Evolutionary conservation across 2,113 vertebrate genomes (phyloP).

Genomic region (Halcyon senegalensis): DNA sequence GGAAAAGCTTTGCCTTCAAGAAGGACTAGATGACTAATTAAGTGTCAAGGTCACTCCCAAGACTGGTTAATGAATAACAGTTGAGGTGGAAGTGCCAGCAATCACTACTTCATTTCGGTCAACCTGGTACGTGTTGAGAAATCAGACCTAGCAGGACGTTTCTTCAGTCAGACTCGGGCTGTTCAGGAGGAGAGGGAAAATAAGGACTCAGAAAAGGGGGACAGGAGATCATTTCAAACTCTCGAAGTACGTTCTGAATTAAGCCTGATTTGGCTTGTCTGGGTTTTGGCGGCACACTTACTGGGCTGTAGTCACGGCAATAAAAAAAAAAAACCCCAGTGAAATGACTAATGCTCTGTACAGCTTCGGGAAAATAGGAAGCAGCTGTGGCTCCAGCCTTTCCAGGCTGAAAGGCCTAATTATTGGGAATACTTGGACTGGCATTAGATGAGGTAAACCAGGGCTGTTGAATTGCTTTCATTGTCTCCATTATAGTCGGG

Average conservation of each 20-base stretch:
- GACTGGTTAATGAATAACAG: slow-evolving; percentile 26
- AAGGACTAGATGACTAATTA: slow-evolving; percentile 13
- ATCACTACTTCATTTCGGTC: neutral
- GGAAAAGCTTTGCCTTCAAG: neutral
- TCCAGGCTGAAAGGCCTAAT: slow-evolving; percentile 63
- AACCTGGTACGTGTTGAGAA: neutral
- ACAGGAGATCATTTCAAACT: neutral
- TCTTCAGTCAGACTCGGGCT: neutral
- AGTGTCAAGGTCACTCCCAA: slow-evolving; percentile 46
- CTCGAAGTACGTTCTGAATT: neutral
- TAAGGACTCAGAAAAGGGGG: neutral
- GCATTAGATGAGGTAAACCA: slow-evolving; percentile 45
- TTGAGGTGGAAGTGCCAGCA: neutral
- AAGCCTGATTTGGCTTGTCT: slow-evolving; percentile 2
- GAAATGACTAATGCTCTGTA: slow-evolving; percentile 62
- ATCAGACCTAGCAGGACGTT: neutral
- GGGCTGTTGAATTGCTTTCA: slow-evolving; percentile 26
- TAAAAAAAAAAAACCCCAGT: neutral
- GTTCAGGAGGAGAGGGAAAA: neutral
- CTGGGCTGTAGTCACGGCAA: slow-evolving; percentile 5
- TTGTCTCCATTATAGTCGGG: slow-evolving; percentile 2
- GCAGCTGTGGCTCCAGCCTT: slow-evolving; percentile 62
- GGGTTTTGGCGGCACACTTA: neutral
- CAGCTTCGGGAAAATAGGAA: slow-evolving; percentile 55
- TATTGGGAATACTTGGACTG: slow-evolving; percentile 58